These are phyloP conservation scores for Pogonocherus hispidulus DNA, from an alignment of 2,888 invertebrate genomes.

Conservation along the genomic window DNA sequence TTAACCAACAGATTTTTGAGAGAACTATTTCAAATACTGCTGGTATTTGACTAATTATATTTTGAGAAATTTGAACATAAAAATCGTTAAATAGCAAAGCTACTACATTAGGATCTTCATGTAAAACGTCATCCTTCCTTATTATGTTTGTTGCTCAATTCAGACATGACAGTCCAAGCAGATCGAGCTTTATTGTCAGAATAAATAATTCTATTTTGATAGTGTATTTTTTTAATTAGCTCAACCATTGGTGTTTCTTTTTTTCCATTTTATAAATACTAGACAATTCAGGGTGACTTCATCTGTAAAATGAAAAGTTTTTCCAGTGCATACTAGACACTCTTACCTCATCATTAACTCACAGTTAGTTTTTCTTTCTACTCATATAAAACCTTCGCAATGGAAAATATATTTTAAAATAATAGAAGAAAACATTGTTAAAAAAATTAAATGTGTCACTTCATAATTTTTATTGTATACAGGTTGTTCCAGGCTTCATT, in stretches of 20 bases:
- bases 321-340: background rate
- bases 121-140: background rate
- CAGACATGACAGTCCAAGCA: constrained; percentile 7
- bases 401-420: background rate
- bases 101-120: background rate
- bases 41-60: constrained; percentile 1
- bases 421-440: background rate
- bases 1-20: too few relatives aligned
- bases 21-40: too few relatives aligned
- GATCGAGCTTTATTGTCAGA: constrained; percentile 1
- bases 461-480: background rate
- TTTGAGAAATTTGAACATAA: background rate
- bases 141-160: background rate
- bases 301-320: background rate
- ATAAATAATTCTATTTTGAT: constrained; percentile 12
- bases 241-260: background rate
- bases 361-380: background rate
- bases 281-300: background rate
- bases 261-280: background rate
- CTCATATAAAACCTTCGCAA: background rate
- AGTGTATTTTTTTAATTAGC: constrained; percentile 7
- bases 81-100: background rate
- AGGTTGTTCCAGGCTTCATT: background rate
- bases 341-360: background rate
- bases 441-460: background rate